A percentile compares a stretch with the other conserved stretches of the same genome.
These are phyloP conservation scores for Eupelmus urozonus DNA, from an alignment of 2,888 invertebrate species.

Conservation along the genomic window DNA sequence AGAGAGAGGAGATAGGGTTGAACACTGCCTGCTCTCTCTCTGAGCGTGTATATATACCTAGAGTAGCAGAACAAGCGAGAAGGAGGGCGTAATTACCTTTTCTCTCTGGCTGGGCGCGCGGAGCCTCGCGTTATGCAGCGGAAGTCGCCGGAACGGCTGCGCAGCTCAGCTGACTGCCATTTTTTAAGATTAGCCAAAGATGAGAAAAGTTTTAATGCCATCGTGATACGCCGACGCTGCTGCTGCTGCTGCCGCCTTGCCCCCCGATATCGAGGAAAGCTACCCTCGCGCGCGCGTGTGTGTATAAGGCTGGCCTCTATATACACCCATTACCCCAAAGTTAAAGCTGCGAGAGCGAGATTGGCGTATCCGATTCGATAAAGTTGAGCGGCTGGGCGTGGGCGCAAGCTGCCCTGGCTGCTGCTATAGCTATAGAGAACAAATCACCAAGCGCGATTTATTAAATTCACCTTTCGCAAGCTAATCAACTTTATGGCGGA, in stretches of 20 bases:
- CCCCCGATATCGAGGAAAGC: conserved; percentile 41
- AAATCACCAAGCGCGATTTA: conserved; percentile 48
- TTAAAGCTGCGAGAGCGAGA: conserved; percentile 20
- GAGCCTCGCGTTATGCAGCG: conserved; percentile 44
- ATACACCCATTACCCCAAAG: conserved; percentile 32
- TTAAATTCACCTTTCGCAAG: conserved; percentile 47
- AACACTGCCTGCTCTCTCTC: too few species aligned
- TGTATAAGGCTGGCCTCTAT: not conserved
- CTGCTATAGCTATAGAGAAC: not conserved
- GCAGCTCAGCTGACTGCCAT: conserved; percentile 61
- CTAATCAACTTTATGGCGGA: conserved; percentile 45
- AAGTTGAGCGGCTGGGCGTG: not conserved
- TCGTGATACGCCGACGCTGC: conserved; percentile 43
- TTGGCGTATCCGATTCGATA: conserved; percentile 38
- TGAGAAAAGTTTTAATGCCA: conserved; percentile 77
- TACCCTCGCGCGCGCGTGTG: not conserved
- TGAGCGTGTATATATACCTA: not conserved
- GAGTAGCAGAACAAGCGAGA: conserved; percentile 13
- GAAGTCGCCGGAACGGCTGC: conserved; percentile 22
- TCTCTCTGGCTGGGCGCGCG: conserved; percentile 60
- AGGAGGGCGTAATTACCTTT: conserved; percentile 63
- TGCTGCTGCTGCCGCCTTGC: too few species aligned
- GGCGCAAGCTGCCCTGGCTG: not conserved
- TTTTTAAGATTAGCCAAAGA: conserved; percentile 76
- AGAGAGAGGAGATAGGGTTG: conserved; percentile 41